phyloP scores from a whole-genome alignment of 2,113 vertebrate genomes.

The Eublepharis macularius region DNA sequence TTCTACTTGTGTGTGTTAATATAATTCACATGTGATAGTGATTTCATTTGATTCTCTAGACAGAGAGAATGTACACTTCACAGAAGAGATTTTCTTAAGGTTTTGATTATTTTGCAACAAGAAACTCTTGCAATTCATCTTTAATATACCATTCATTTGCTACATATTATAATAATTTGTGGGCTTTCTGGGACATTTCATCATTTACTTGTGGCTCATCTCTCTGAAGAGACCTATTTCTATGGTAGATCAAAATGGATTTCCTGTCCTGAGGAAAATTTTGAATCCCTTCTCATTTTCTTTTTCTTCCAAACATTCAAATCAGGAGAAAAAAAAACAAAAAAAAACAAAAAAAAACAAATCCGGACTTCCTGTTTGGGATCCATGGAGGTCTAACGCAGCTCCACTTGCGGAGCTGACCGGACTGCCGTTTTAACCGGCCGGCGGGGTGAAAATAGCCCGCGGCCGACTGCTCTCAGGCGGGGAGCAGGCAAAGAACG shows the following conservation, averaged over 20 bases:
- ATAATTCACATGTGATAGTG: not conserved
- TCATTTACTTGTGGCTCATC: not conserved
- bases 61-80: not conserved
- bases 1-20: not conserved
- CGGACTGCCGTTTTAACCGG: no score
- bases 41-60: not conserved
- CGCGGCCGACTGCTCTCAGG: no score
- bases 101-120: accelerated
- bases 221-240: not conserved
- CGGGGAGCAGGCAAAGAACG: no score
- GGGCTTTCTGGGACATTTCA: not conserved
- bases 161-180: not conserved
- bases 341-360: no score
- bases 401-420: no score
- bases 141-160: constrained; percentile 5
- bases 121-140: not conserved
- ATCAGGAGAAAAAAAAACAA: not conserved
- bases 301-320: not conserved
- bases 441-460: no score
- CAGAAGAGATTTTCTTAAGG: not conserved
- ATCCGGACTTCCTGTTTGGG: no score
- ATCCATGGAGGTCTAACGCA: no score
- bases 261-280: not conserved
- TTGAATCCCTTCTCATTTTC: constrained; percentile 26
- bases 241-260: constrained; percentile 2